These are phyloP conservation scores for Cromileptes altivelis DNA, from an alignment of 2,113 vertebrate species.

Conservation along the genomic window DNA sequence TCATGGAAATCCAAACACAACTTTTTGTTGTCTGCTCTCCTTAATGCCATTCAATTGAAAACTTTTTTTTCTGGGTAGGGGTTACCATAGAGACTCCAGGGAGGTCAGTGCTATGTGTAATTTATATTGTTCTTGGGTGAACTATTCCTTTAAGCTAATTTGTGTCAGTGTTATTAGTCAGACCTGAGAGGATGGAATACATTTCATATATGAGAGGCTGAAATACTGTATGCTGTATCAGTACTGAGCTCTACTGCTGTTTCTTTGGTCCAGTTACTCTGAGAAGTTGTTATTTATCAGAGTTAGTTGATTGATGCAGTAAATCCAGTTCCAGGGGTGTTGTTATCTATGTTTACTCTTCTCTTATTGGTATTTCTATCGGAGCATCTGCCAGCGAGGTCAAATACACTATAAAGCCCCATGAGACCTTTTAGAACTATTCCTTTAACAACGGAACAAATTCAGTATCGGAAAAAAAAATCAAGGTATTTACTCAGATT, in stretches of 20 bases:
- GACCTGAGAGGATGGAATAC: slow-evolving; percentile 2
- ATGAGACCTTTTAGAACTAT: slow-evolving; percentile 23
- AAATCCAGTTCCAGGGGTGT: slow-evolving; percentile 52
- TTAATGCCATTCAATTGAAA: too few species aligned
- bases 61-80: too few species aligned
- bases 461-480: neutral
- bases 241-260: neutral
- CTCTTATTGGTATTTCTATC: slow-evolving; percentile 53
- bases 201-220: slow-evolving; percentile 22
- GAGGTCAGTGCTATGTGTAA: too few species aligned
- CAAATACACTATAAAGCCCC: slow-evolving; percentile 65
- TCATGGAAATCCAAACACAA: too few species aligned
- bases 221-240: neutral
- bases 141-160: slow-evolving; percentile 14
- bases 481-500: neutral
- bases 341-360: slow-evolving; percentile 59
- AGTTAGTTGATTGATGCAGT: slow-evolving; percentile 54
- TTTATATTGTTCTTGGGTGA: too few species aligned
- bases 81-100: too few species aligned
- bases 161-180: slow-evolving; percentile 14
- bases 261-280: slow-evolving; percentile 30
- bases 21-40: too few species aligned
- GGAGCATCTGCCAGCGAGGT: slow-evolving; percentile 72
- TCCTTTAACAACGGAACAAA: neutral
- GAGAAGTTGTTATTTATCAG: slow-evolving; percentile 35